Evolutionary conservation across 30 jellyfish, hydroid and myxozoan genomes (phyloP), one percentile per base, ranked within the genome.

Genomic region (Aurelia aurita): DNA sequence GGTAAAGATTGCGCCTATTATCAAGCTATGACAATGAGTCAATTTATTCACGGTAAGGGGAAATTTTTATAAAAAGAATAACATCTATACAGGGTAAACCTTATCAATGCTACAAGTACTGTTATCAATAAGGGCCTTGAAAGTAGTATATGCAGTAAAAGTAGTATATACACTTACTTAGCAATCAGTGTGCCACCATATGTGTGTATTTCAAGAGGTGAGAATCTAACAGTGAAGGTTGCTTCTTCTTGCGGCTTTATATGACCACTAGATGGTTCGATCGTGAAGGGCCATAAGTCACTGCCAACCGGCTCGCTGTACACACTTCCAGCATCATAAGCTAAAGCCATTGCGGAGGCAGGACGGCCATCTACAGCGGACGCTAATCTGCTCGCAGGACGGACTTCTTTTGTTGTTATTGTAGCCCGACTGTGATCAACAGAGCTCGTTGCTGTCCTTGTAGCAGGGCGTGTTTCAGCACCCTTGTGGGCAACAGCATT

Each of bases 321-420:
- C 16, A 85, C 84, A 73, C 95, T 85, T 29, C 95, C 98, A 29
- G 98, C 91, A 14, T 92, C 98, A 71, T 85, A 92, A 22, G 92
- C 93, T 54, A 86, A 64, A 0, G 97, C 87, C 97, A 92, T 92
- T 13, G 84, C 97, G 31, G 96, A 86, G 18, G 97, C 97, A 60
- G 98, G 97, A 26, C 98, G 86, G 7, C 96, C 98, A 47, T 92
- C 98, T 7, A 54, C 29, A 29, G 98, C 86, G 49, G 87, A 61
- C 13, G 92, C 97, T 68, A 89, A 47, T 60, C 75, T 61, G 55
- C 88, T 66, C 55, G 11, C 88, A 23, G 86, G 58, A 5, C 87
- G 86, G 43, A 59, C 82, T 4, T 72, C 95, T 10, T 49, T 35
- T 7, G 23, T 32, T 16, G 74, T 35, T 2, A 58, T 4, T 10